phyloP scores from a whole-genome alignment of 1,140 invertebrate genomes.

The Lucilia sericata region DNA sequence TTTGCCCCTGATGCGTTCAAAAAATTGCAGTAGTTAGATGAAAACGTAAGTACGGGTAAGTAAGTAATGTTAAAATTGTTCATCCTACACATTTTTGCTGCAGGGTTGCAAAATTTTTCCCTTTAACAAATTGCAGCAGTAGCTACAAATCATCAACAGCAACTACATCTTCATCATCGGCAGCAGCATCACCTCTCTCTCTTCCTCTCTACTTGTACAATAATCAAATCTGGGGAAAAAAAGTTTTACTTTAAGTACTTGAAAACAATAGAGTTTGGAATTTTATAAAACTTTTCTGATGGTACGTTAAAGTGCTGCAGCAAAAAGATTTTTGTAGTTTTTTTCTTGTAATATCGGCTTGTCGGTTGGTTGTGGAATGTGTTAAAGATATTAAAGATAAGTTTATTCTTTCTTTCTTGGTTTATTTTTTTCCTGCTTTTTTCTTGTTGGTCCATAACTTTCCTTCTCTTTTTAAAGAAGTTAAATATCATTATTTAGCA shows the following conservation, averaged over 20 bases:
- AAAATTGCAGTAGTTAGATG: not conserved
- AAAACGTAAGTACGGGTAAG: not conserved
- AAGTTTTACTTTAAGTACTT: slow-evolving; percentile 6
- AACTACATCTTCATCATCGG: not conserved
- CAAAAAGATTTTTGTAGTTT: not conserved
- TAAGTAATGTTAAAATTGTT: too few species aligned
- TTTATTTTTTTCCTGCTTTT: too few species aligned
- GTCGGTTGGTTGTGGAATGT: not conserved
- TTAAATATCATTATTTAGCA: not conserved
- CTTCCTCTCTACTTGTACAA: not conserved
- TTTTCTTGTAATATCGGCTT: not conserved
- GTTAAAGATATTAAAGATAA: slow-evolving; percentile 17
- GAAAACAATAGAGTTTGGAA: slow-evolving; percentile 1
- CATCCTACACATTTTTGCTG: not conserved
- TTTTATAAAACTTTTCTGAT: not conserved
- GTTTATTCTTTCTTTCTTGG: not conserved
- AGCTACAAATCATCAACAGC: not conserved
- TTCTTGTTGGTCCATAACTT: not conserved
- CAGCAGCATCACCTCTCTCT: not conserved
- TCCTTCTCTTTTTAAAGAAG: not conserved
- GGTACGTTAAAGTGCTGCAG: not conserved
- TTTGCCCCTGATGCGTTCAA: not conserved
- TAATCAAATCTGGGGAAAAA: slow-evolving; percentile 4
- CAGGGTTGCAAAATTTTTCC: not conserved
- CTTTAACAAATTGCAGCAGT: slow-evolving; percentile 1